Base-by-base conservation (phyloP, 2,888 invertebrate genomes). In the Megamerina dolium region DNA sequence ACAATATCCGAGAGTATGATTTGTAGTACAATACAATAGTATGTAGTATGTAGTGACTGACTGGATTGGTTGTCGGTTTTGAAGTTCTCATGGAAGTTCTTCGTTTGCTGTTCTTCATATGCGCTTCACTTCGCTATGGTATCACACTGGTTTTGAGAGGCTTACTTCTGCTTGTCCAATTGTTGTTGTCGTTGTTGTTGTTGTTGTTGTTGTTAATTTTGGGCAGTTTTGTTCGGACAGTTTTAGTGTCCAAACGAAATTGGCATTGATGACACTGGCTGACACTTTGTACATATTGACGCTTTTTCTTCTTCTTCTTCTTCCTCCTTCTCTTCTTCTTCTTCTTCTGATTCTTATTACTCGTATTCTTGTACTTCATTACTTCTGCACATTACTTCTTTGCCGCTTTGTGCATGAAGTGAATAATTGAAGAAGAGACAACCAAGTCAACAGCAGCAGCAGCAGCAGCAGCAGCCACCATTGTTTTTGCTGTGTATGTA, bases 381-480 rank as follows among this genome's bases (percentile, higher is more conserved):
- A n/a, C n/a, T n/a, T n/a, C n/a, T n/a, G n/a, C n/a, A n/a, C n/a
- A n/a, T n/a, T n/a, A n/a, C n/a, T 23, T 23, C 23, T 8, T 8
- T 23, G 6, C 23, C 26, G 5, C 41, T 40, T 34, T 46, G 47
- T 46, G 47, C 46, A 34, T 52, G 50, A 42, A 49, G 29, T 46
- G 55, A 52, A 52, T 51, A 53, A 42, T 23, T 43, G 37, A 43
- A 43, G 40, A 45, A 51, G 27, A 37, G 29, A 13, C 14, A 16
- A 5, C 31, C 4, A 14, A n/a, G 10, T 31, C 31, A 5, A n/a
- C 10, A 3, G 2, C 16, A 14, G n/a, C n/a, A n/a, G n/a, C n/a
- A n/a, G n/a, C n/a, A n/a, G n/a, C n/a, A n/a, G n/a, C n/a, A n/a
- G n/a, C n/a, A n/a, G n/a, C n/a, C n/a, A n/a, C n/a, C n/a, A n/a